These are phyloP conservation scores for Gobio occitaniae DNA, from an alignment of 2,797 vertebrate genomes.

Conservation along the genomic window DNA sequence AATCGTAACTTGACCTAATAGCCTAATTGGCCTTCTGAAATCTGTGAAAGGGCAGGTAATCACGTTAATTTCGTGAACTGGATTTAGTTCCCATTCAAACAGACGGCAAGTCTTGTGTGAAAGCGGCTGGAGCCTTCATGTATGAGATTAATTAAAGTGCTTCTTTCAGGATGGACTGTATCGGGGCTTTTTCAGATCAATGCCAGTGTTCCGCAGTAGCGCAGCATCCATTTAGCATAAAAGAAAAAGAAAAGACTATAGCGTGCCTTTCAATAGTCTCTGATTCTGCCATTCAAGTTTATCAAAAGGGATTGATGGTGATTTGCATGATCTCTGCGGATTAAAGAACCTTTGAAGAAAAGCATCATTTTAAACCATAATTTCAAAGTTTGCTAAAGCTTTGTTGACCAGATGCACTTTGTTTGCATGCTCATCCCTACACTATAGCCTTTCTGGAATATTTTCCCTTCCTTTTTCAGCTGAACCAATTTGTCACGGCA, in stretches of 20 bases:
- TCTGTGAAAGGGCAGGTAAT: constrained; percentile 66
- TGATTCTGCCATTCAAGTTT: constrained; percentile 16
- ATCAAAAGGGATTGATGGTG: neutral
- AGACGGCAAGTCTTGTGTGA: constrained; percentile 42
- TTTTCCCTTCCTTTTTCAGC: constrained; percentile 51
- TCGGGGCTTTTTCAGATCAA: constrained; percentile 54
- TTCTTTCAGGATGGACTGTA: constrained; percentile 38
- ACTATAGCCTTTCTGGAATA: constrained; percentile 31
- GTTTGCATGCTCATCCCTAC: neutral
- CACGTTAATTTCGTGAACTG: constrained; percentile 60
- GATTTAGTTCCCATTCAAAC: constrained; percentile 57
- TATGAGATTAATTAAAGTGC: constrained; percentile 57
- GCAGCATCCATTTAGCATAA: neutral
- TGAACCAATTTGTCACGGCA: constrained; percentile 71
- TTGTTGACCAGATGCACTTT: constrained; percentile 19
- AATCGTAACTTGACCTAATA: constrained; percentile 57
- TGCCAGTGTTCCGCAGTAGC: constrained; percentile 2
- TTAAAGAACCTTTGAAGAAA: neutral
- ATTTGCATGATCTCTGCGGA: constrained; percentile 19
- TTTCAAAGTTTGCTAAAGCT: neutral
- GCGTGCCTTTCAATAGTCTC: constrained; percentile 12
- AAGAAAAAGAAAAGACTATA: constrained; percentile 18
- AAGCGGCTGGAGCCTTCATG: constrained; percentile 68
- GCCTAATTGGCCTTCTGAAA: constrained; percentile 63
- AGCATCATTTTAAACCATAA: neutral